Evolutionary conservation across 2,113 vertebrate species (phyloP), one percentile per base, ranked within the genome.

Genomic region (Crocuta crocuta): DNA sequence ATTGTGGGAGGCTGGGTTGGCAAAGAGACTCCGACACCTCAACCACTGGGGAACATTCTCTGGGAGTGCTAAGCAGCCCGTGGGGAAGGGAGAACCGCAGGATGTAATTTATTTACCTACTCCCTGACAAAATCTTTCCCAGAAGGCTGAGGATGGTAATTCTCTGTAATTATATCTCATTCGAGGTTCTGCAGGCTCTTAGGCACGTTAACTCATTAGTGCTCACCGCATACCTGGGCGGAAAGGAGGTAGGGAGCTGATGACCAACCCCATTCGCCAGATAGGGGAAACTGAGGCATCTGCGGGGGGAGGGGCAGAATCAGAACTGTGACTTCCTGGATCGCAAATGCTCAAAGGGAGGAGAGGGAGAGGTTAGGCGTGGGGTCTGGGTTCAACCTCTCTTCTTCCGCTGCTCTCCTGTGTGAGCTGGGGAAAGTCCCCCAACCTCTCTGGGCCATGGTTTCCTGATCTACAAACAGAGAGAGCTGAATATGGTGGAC

Each of bases 91-190:
- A 97, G 98, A 98, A 97, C 96, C 98, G 98, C 97, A 98, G 98
- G 97, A 97, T 98, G 89, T 98, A 98, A 98, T 99, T 99, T 98
- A 98, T 98, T 97, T 95, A 95, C 95, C 85, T 79, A 39, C 94
- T 89, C 86, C 78, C 82, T 33, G 73, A 88, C 91, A 84, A 89
- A 91, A 91, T 55, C 92, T 74, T 96, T 94, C 96, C 98, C 97
- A 97, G 97, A 97, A 97, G 91, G 94, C 93, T 48, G 5, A 13
- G 81, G 91, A 84, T 48, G 86, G 87, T 87, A 95, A 96, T 92
- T 95, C 97, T 93, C 97, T 96, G 97, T 97, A 96, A 98, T 98
- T 97, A 96, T 53, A 80, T 83, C 94, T 91, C 86, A 4, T 24
- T 45, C 2, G n/a, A 86, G 71, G 92, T 28, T 73, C 92, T 33